Conservation (phyloP, 2,113 vertebrate genomes). For the Tychaedon coryphoeus region DNA sequence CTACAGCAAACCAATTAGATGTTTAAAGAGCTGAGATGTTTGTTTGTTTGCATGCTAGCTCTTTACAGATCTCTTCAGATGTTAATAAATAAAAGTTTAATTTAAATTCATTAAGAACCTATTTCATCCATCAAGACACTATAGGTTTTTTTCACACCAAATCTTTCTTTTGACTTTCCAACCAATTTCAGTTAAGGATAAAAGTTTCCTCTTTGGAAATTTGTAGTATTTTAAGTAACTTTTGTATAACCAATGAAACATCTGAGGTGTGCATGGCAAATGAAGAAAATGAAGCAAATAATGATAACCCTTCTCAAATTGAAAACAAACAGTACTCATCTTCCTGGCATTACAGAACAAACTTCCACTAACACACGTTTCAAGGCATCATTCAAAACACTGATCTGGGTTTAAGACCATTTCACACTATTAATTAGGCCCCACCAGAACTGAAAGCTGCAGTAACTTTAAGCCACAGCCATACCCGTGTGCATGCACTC, state of each 20-base stretch:
- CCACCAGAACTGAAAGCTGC: conserved; percentile 53
- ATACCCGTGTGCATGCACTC: conserved; percentile 85
- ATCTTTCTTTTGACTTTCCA: background rate
- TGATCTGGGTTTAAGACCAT: background rate
- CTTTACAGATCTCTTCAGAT: background rate
- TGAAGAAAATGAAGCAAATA: conserved; percentile 62
- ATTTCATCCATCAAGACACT: background rate
- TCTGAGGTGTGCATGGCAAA: background rate
- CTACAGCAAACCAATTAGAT: background rate
- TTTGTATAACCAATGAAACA: background rate
- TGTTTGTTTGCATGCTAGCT: background rate
- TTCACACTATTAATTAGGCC: background rate
- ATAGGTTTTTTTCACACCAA: background rate
- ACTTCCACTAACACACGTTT: background rate
- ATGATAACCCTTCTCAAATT: conserved; percentile 38
- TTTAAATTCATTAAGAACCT: background rate
- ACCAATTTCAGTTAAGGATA: background rate
- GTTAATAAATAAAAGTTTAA: background rate
- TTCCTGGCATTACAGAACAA: conserved; percentile 33
- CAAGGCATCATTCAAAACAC: conserved; percentile 3
- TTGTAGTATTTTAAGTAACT: background rate
- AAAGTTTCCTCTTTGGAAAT: background rate
- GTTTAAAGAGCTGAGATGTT: background rate
- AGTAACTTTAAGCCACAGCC: conserved; percentile 77
- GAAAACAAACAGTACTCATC: conserved; percentile 57